Base-by-base conservation (phyloP, 1,140 invertebrate species). In the Mycetomoellerius zeteki region DNA sequence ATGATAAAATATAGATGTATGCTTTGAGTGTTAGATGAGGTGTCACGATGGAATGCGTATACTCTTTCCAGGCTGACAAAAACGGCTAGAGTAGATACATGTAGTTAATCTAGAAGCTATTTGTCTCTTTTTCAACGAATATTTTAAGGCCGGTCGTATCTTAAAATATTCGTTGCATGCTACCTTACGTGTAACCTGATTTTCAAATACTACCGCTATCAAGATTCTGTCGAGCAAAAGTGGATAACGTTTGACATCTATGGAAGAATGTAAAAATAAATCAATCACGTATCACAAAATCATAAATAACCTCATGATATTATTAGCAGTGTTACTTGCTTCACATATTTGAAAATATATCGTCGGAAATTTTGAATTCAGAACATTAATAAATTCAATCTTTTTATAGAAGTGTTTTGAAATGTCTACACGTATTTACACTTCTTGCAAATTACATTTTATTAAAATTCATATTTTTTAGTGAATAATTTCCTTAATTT, bases 91-190 rank as follows among this genome's bases (percentile, higher is more conserved):
- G n/a, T 33, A 50, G 19, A 14, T 71, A 73, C 30, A 73, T 30
- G 54, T 19, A 47, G 21, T 3, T 54, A 72, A 47, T 52, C 10
- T 24, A 75, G 37, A 47, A 30, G 54, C 80, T 43, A 84, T 84
- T 84, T 84, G 54, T 84, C 80, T 84, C 69, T 84, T 84, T 84
- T 84, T 84, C 80, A 73, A 60, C 76, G 76, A 50, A 78, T 78
- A 78, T 65, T 47, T 65, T 82, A 58, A 21, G 21, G 71, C 37
- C 24, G 56, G 54, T 33, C 69, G 80, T 50, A 60, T 8, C 37
- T 84, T 73, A 84, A 84, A 73, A 84, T 84, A 75, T 84, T 84
- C 80, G 64, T 84, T 75, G 80, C 80, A 75, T 84, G 80, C 24
- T 60, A 43, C 69, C 69, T 84, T 62, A 84, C 69, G 80, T 84